phyloP scores from a whole-genome alignment of 2,888 invertebrate genomes.

The Patella ulyssiponensis region DNA sequence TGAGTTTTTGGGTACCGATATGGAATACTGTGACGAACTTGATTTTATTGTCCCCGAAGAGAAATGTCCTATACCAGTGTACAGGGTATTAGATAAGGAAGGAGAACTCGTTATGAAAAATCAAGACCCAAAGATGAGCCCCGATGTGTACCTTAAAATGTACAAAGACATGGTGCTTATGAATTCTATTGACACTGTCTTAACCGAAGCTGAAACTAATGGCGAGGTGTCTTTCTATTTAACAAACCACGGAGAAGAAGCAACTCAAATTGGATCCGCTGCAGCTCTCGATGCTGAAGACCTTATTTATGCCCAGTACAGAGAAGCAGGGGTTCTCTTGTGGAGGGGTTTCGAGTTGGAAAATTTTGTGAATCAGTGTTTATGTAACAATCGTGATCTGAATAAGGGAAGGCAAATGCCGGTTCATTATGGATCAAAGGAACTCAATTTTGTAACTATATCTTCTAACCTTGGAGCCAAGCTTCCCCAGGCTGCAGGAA shows the following conservation, averaged over 20 bases:
- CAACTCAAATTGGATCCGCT: slow-evolving; percentile 94
- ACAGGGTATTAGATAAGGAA: slow-evolving; percentile 84
- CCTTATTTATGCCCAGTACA: slow-evolving; percentile 95
- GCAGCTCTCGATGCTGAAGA: slow-evolving; percentile 87
- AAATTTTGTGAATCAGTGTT: slow-evolving; percentile 95
- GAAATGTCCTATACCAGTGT: slow-evolving; percentile 79
- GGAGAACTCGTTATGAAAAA: slow-evolving; percentile 76
- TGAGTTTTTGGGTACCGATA: no score
- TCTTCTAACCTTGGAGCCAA: slow-evolving; percentile 97
- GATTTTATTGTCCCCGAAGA: slow-evolving; percentile 77
- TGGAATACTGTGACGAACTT: slow-evolving; percentile 66
- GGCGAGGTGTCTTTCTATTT: slow-evolving; percentile 99
- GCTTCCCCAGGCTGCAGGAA: slow-evolving; percentile 90
- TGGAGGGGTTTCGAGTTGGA: slow-evolving; percentile 90
- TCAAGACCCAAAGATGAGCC: slow-evolving; percentile 76
- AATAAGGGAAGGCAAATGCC: slow-evolving; percentile 98
- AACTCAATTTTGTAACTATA: slow-evolving; percentile 91
- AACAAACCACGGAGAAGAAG: slow-evolving; percentile 99
- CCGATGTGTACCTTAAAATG: slow-evolving; percentile 86
- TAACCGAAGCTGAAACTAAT: slow-evolving; percentile 96
- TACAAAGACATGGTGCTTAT: slow-evolving; percentile 92
- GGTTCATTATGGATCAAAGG: slow-evolving; percentile 92
- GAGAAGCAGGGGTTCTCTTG: slow-evolving; percentile 93
- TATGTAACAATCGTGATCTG: slow-evolving; percentile 88
- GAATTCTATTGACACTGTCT: slow-evolving; percentile 93